A percentile compares a stretch with the other conserved stretches of the same genome.
phyloP scores from a whole-genome alignment of 2,888 invertebrate genomes.

The Diarsia brunnea region DNA sequence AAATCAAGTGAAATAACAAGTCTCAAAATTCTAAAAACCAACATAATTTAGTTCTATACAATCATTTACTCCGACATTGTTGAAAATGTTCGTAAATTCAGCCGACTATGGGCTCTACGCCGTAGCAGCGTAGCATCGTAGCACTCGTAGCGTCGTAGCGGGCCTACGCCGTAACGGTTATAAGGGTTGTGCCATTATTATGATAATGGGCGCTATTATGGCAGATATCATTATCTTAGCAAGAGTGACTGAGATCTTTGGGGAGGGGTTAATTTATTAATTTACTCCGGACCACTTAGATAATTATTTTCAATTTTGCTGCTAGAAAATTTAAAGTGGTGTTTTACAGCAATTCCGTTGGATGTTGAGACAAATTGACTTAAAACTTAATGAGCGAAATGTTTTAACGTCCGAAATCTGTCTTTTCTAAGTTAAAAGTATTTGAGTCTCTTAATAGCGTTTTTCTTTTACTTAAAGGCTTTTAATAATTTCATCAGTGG shows the following conservation, averaged over 20 bases:
- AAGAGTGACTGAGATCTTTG: conserved; percentile 69
- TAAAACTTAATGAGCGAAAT: conserved; percentile 52
- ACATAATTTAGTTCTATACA: conserved; percentile 55
- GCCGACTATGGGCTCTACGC: conserved; percentile 41
- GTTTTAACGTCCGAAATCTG: conserved; percentile 47
- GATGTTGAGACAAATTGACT: conserved; percentile 59
- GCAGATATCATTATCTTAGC: conserved; percentile 76
- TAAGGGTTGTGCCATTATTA: conserved; percentile 74
- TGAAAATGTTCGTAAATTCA: conserved; percentile 48
- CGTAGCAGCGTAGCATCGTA: conserved; percentile 28
- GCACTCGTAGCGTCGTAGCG: conserved; percentile 34
- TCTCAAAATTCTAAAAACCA: conserved; percentile 36
- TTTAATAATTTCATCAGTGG: conserved; percentile 17
- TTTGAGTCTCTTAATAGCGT: conserved; percentile 23
- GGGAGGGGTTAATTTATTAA: conserved; percentile 77
- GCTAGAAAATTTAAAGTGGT: conserved; percentile 61
- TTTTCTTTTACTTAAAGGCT: conserved; percentile 39
- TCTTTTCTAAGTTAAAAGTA: conserved; percentile 45
- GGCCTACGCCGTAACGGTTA: conserved; percentile 65
- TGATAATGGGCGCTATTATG: conserved; percentile 78
- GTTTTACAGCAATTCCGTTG: conserved; percentile 52
- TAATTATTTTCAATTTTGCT: conserved; percentile 71
- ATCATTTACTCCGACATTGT: conserved; percentile 50
- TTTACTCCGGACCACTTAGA: conserved; percentile 59
- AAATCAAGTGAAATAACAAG: conserved; percentile 45